Evolutionary conservation across 2,113 vertebrate species (phyloP), one percentile per base, ranked within the genome.

Genomic region (Catharus fuscescens): DNA sequence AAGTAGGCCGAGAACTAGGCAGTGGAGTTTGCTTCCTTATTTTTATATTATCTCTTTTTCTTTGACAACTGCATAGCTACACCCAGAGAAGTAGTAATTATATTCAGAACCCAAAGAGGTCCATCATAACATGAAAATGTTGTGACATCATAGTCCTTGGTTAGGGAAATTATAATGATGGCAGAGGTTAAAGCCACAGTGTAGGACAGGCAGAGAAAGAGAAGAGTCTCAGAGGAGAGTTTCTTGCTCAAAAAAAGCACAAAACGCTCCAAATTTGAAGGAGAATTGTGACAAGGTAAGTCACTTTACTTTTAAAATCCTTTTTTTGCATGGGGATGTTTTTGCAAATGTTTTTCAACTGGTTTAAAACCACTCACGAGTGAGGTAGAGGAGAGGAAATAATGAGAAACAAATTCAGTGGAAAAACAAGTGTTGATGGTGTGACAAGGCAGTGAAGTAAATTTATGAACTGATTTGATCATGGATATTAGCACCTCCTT

Each of bases 381-480:
- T 86, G 80, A 94, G 71, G 64, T 86, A 32, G 59, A 94, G 76
- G 67, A 86, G 64, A 88, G 60, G 81, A 90, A 96, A 96, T 97
- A 96, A 97, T 80, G 90, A 96, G 92, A 97, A 96, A 97, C 85
- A 96, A 97, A 92, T 83, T 97, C 90, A 80, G 90, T 95, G 90
- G 94, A 92, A 97, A 96, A 96, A 74, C 52, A 95, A 97, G 94
- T 86, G 94, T 80, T 97, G 93, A 96, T 94, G 92, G 82, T 84
- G 85, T 88, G 93, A 92, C 90, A 88, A 78, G 59, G 93, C 94
- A 94, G 87, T 94, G 95, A 95, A 90, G 85, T 88, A 92, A 97
- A 97, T 96, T 97, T 97, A 97, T 96, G 96, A 96, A 93, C 94
- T 96, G 93, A 97, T 90, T 96, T 94, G 93, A 96, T 97, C 93